Percentiles rank a stretch among this genome's conserved stretches.
Conservation (phyloP, 2,797 vertebrate genomes). For the Tragelaphus oryx region DNA sequence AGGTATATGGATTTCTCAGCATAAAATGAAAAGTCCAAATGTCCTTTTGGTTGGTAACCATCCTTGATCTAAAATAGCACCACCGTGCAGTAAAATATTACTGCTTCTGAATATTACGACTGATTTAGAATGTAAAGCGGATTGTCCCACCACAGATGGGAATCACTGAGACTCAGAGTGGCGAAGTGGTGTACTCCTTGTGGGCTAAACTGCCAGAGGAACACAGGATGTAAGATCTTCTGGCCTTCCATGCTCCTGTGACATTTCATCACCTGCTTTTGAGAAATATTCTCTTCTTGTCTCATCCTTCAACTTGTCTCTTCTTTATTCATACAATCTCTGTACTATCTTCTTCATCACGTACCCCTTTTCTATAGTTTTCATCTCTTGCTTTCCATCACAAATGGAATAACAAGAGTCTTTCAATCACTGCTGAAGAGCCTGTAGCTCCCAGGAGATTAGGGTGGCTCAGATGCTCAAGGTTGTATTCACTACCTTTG, state of each 20-base stretch:
- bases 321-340: accelerated
- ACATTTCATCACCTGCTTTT: neutral
- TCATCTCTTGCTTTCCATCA: neutral
- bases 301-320: neutral
- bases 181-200: neutral
- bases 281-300: neutral
- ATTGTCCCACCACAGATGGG: neutral
- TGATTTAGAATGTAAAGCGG: neutral
- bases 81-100: no score
- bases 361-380: neutral
- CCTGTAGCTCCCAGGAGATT: neutral
- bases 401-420: neutral
- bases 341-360: neutral
- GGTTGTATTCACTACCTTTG: no score
- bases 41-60: neutral
- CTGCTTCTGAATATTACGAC: neutral
- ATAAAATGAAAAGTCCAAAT: neutral
- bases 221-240: neutral
- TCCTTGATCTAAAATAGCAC: neutral
- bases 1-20: neutral
- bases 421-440: neutral
- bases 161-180: neutral
- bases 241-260: accelerated
- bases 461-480: neutral
- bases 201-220: neutral